Conservation (phyloP, 2,797 vertebrate species). For the Danio kyathit region DNA sequence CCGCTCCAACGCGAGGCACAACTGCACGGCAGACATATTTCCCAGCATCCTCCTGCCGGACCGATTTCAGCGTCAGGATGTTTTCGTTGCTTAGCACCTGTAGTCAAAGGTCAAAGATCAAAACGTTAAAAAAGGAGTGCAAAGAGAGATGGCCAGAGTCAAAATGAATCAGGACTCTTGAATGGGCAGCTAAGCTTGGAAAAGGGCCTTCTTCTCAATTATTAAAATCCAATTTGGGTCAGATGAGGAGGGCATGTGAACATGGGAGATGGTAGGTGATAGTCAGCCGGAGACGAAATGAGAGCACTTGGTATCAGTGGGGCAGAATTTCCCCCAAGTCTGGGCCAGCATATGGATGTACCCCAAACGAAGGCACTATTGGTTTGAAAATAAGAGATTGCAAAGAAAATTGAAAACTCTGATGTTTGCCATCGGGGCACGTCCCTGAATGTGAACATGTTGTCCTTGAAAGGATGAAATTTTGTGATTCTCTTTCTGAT, state of each 20-base stretch:
- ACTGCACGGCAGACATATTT: conserved; percentile 97
- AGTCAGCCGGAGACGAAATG: conserved; percentile 63
- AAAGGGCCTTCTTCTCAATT: conserved; percentile 78
- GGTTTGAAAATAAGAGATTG: background rate
- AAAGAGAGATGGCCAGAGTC: conserved; percentile 57
- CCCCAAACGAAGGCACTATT: conserved; percentile 3
- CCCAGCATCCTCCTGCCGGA: conserved; percentile 96
- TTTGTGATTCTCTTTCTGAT: background rate
- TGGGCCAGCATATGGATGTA: conserved; percentile 30
- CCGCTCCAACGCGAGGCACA: conserved; percentile 93
- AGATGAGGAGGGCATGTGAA: conserved; percentile 64
- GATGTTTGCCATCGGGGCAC: background rate
- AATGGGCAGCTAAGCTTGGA: conserved; percentile 68
- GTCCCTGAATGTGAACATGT: conserved; percentile 9
- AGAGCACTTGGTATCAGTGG: conserved; percentile 52
- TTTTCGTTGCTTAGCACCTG: conserved; percentile 98
- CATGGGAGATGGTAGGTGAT: conserved; percentile 70
- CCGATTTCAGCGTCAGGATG: conserved; percentile 91
- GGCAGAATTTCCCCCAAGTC: background rate
- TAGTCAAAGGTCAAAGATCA: conserved; percentile 63
- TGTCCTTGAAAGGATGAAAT: background rate
- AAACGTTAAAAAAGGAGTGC: conserved; percentile 58
- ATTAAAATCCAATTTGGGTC: conserved; percentile 85
- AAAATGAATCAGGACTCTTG: conserved; percentile 56
- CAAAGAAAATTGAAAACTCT: background rate